Base-by-base conservation (phyloP, 2,113 vertebrate species). In the Isichthys henryi region DNA sequence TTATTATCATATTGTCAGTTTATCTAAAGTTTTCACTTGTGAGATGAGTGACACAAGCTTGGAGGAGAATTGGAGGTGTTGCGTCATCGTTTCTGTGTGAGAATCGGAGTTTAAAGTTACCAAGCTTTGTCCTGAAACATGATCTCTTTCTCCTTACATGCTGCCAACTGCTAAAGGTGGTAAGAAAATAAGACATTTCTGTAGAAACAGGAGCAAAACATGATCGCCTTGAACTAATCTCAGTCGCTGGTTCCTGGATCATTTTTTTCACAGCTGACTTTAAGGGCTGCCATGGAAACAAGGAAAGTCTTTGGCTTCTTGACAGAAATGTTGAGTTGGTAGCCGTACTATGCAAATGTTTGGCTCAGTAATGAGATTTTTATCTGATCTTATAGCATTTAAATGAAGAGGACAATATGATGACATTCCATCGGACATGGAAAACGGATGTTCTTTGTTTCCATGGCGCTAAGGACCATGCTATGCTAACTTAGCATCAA, bases 101-200 rank as follows among this genome's bases (percentile, higher is more conserved):
- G 31, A 80, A 80, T 80, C 74, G 1, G 66, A 74, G 74, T 43
- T 17, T 80, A 17, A 82, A 84, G 80, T 21, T 46, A 46, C 39
- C 21, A 45, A 84, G 82, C 2, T 84, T 84, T 83, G 66, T 89
- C 93, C 95, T 96, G 92, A 96, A 95, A 94, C 90, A 43, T 92
- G 93, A 93, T 95, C 93, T 96, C 93, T 95, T 95, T 96, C 93
- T 95, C 94, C 93, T 96, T 96, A 93, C 96, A 96, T 92, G 96
- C 96, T 96, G 96, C 95, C 94, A 94, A 92, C 95, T 92, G 93
- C 95, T 89, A 92, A 93, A 96, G 96, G 96, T 96, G 96, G 96
- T 96, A 96, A 96, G 96, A 89, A 95, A 92, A 94, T 94, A 95
- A 95, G 93, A 93, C 90, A 94, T 94, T 91, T 95, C 89, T 83